A percentile compares a stretch with the other conserved stretches of the same genome.
Conservation (phyloP, 2,797 vertebrate species). For the Chloroceryle inda region DNA sequence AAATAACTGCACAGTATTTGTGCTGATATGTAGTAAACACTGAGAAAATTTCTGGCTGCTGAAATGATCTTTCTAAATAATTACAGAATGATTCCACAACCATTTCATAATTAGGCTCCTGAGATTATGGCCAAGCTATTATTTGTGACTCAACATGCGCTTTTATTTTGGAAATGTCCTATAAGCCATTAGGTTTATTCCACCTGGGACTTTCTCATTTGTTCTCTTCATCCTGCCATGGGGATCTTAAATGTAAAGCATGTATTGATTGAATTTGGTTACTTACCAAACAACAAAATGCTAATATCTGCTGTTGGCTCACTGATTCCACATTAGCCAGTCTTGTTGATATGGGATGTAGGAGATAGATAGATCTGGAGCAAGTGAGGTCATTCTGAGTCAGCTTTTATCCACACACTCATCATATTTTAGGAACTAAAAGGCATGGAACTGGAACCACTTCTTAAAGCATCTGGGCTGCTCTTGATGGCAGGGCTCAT, state of each 20-base stretch:
- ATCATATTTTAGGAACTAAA: background rate
- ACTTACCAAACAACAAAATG: conserved; percentile 45
- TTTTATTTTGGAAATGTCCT: conserved; percentile 49
- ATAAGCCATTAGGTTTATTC: conserved; percentile 22
- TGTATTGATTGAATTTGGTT: background rate
- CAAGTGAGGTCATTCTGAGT: background rate
- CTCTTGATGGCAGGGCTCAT: background rate
- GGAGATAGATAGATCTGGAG: background rate
- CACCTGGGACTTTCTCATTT: conserved; percentile 33
- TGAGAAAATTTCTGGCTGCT: conserved; percentile 34
- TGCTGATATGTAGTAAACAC: background rate
- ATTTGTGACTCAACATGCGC: conserved; percentile 12
- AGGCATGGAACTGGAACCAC: background rate
- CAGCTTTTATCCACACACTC: background rate
- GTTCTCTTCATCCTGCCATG: background rate
- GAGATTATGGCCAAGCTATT: conserved; percentile 25
- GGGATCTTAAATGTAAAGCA: conserved; percentile 25
- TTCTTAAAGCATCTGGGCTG: background rate
- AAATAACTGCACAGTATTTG: conserved; percentile 9
- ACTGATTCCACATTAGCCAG: background rate
- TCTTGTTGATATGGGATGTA: background rate
- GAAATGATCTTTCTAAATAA: conserved; percentile 52
- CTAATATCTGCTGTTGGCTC: conserved; percentile 1
- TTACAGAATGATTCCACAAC: conserved; percentile 25
- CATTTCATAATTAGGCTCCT: conserved; percentile 47